These are phyloP conservation scores for Hybognathus amarus DNA, from an alignment of 2,797 vertebrate genomes.

Conservation along the genomic window DNA sequence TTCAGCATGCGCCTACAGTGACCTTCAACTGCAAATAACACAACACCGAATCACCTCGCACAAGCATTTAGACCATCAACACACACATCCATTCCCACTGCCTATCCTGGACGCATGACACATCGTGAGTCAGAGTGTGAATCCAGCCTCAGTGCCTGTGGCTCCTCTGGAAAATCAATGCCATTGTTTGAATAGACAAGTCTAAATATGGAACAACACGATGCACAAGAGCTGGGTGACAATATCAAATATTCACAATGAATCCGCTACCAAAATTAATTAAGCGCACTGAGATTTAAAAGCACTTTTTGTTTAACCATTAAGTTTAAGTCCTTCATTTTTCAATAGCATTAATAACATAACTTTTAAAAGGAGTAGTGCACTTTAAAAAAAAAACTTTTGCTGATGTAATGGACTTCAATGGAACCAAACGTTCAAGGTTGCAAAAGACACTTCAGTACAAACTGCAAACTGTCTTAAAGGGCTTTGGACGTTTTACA, in stretches of 20 bases:
- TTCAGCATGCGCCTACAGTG: not conserved
- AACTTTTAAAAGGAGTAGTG: not conserved
- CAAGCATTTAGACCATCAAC: not conserved
- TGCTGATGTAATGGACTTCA: too few species aligned
- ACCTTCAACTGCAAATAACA: not conserved
- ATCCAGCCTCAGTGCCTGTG: not conserved
- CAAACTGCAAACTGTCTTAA: too few species aligned
- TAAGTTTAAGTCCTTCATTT: not conserved
- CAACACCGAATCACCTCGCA: not conserved
- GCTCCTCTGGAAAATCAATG: not conserved
- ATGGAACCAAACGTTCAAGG: too few species aligned
- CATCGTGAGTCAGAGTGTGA: not conserved
- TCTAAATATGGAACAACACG: conserved; percentile 3
- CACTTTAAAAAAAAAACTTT: too few species aligned
- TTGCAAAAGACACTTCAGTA: too few species aligned
- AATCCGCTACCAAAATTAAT: not conserved
- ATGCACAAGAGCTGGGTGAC: conserved; percentile 3
- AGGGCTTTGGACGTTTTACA: too few species aligned
- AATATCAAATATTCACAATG: not conserved
- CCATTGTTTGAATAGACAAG: not conserved
- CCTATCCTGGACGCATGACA: not conserved
- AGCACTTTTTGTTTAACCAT: not conserved
- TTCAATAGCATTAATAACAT: not conserved
- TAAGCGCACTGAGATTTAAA: not conserved
- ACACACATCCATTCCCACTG: not conserved